Conservation (phyloP, 1,140 invertebrate species). For the Trypoxylus dichotomus region DNA sequence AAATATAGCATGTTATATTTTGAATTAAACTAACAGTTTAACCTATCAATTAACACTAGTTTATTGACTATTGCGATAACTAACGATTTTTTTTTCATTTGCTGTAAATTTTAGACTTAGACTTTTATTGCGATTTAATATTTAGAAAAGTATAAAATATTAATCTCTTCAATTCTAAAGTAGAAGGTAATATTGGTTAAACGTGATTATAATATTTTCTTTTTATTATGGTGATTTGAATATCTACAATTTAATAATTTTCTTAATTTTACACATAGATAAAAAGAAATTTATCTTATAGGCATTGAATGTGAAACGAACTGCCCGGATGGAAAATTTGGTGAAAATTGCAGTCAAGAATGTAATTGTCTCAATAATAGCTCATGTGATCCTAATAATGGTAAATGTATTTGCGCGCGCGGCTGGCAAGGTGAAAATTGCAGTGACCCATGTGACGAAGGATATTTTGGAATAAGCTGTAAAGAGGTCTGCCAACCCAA, state of each 20-base stretch:
- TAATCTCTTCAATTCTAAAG: too few relatives aligned
- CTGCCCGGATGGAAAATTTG: conserved; percentile 79
- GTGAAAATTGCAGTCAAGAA: conserved; percentile 71
- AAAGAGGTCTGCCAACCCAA: conserved; percentile 74
- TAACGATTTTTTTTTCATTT: not conserved
- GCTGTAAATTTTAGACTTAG: too few relatives aligned
- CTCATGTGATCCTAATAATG: conserved; percentile 80
- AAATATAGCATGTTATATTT: not conserved
- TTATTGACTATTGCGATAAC: not conserved
- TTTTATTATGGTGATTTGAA: not conserved
- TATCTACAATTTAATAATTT: not conserved
- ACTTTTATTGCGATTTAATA: too few relatives aligned
- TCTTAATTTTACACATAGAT: not conserved
- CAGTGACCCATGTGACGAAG: conserved; percentile 69
- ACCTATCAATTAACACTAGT: too few relatives aligned
- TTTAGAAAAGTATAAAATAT: too few relatives aligned
- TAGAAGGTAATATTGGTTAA: too few relatives aligned
- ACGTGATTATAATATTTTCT: too few relatives aligned
- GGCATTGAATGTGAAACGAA: conserved; percentile 81
- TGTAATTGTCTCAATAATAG: conserved; percentile 86
- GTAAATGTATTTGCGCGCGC: conserved; percentile 79
- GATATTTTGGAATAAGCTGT: conserved; percentile 81
- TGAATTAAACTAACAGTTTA: not conserved
- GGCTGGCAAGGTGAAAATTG: conserved; percentile 84
- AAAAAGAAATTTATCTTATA: conserved; percentile 42